A percentile compares a stretch with the other conserved stretches of the same genome.
phyloP scores from a whole-genome alignment of 2,797 vertebrate genomes.

The Periophthalmus magnuspinnatus region DNA sequence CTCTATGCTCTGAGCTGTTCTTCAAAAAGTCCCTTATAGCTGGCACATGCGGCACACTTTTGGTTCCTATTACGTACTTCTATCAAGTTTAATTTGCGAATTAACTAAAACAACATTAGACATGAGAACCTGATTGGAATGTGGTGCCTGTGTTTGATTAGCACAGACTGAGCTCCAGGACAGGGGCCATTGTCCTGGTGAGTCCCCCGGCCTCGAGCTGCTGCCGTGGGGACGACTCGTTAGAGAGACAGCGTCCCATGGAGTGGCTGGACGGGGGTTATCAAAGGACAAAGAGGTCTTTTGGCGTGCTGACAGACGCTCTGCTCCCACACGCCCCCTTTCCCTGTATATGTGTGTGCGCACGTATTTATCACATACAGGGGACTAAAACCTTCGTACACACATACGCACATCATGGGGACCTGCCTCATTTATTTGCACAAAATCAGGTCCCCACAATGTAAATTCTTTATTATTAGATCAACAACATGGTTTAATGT shows the following conservation, averaged over 20 bases:
- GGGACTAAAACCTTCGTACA: too few species aligned
- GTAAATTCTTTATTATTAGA: too few species aligned
- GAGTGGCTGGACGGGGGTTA: conserved; percentile 68
- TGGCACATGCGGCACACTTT: neutral
- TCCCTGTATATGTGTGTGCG: conserved; percentile 20
- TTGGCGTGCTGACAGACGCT: conserved; percentile 73
- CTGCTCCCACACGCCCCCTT: conserved; percentile 53
- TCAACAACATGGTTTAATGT: too few species aligned
- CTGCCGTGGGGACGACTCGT: conserved; percentile 65
- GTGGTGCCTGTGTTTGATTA: conserved; percentile 67
- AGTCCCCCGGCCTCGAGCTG: conserved; percentile 58
- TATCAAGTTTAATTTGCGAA: neutral
- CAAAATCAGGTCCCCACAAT: too few species aligned
- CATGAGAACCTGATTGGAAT: neutral
- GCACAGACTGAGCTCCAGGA: conserved; percentile 47
- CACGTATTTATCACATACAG: neutral
- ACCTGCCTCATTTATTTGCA: too few species aligned
- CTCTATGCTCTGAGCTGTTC: too few species aligned
- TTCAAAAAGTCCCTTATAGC: neutral
- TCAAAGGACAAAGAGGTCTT: conserved; percentile 79
- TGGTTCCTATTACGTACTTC: neutral
- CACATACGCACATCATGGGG: too few species aligned
- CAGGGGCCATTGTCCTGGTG: conserved; percentile 60
- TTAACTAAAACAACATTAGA: neutral
- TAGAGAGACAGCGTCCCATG: conserved; percentile 68